Evolutionary conservation across 2,888 invertebrate species (phyloP).

Genomic region (Galeruca laticollis): DNA sequence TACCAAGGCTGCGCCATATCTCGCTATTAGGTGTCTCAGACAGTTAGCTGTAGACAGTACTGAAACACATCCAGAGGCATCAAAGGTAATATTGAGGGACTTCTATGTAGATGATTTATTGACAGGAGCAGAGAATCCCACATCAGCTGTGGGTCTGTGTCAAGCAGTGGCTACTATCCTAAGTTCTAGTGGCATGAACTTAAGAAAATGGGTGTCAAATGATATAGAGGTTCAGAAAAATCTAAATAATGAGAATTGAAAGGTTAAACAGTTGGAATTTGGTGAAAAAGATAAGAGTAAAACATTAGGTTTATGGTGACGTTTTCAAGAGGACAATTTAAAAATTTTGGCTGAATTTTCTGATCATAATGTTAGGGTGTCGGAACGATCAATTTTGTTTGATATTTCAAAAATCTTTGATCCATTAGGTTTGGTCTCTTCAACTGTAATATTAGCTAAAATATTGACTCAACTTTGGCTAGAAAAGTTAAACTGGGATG

Average conservation of each 20-base stretch:
- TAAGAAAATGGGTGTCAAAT: too few relatives aligned
- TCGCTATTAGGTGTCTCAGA: conserved; percentile 23
- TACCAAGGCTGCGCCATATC: conserved; percentile 29
- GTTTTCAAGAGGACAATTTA: too few relatives aligned
- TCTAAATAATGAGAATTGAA: too few relatives aligned
- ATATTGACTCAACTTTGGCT: conserved; percentile 31
- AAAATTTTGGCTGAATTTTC: too few relatives aligned
- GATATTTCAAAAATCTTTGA: conserved; percentile 36
- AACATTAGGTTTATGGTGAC: too few relatives aligned
- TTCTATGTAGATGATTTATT: conserved; percentile 35
- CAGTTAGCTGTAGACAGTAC: conserved; percentile 19
- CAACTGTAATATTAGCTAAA: conserved; percentile 22
- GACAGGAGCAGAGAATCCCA: conserved; percentile 1
- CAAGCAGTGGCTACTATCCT: too few relatives aligned
- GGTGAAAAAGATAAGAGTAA: too few relatives aligned
- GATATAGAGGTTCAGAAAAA: too few relatives aligned
- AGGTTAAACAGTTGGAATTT: too few relatives aligned
- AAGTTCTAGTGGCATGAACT: too few relatives aligned
- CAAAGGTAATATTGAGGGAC: conserved; percentile 33
- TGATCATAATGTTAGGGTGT: background rate
- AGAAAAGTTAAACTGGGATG: conserved; percentile 30
- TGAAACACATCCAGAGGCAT: conserved; percentile 13
- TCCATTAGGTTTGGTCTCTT: conserved; percentile 38
- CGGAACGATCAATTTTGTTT: conserved; percentile 36
- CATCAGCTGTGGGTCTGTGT: background rate